Evolutionary conservation across 2,113 vertebrate species (phyloP), one percentile per base, ranked within the genome.

Genomic region (Pelvicachromis taeniatus): DNA sequence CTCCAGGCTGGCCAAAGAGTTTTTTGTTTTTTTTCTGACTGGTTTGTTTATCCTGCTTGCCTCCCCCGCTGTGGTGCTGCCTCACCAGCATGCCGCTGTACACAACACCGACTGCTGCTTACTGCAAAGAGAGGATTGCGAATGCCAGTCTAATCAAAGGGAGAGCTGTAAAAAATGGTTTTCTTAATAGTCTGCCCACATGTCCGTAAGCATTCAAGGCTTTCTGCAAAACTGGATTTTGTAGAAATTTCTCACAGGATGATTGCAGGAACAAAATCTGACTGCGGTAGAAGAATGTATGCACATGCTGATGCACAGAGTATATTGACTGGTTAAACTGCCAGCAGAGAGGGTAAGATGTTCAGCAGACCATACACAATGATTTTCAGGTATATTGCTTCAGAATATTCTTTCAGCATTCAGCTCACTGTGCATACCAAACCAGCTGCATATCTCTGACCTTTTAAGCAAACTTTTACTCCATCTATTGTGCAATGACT

Each of bases 21-120:
- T 86, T 86, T 85, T 86, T 75, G 78, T 19, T 75, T 70, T 45
- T 12, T 73, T 73, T 19, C 40, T 17, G 65, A 54, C 77, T 82
- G 13, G 88, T 91, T 91, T 93, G 88, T 92, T 92, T 89, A 91
- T 91, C 83, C 89, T 78, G 82, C 89, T 84, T 80, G 56, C 89
- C 90, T 73, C 91, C 92, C 91, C 91, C 88, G 83, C 92, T 84
- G 86, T 3, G 77, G 48, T 3, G 84, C 81, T 79, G 87, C 85
- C 33, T 90, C 73, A 54, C 84, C 58, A 63, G 58, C 87, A 59
- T 79, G 81, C 10, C 21, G 2, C 85, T 19, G 81, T 9, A 78
- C 82, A 86, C 58, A 86, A 53, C 84, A 78, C 68, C 17, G 59
- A 68, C 63, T 40, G 40, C 19, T 35, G 9, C 80, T 48, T 3